Evolutionary conservation across 2,113 vertebrate species (phyloP).

Genomic region (Oxyruncus cristatus): DNA sequence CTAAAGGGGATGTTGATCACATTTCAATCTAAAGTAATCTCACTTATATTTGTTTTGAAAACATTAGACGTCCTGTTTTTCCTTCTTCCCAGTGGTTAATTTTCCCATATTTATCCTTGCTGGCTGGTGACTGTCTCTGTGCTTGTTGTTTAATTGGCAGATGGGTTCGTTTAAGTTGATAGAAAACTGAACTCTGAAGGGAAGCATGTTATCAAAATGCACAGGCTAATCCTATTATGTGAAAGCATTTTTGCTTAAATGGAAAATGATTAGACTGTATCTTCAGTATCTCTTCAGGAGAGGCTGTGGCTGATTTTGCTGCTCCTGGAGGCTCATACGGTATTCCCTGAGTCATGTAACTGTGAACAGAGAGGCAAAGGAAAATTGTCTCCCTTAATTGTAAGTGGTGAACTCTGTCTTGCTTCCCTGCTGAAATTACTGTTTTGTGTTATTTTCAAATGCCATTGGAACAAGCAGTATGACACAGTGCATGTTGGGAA

Average conservation of each 20-base stretch:
- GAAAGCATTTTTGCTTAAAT: constrained; percentile 19
- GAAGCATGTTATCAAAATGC: neutral
- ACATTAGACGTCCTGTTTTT: neutral
- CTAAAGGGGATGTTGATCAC: neutral
- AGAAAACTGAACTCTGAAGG: neutral
- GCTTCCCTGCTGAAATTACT: neutral
- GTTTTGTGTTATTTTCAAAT: neutral
- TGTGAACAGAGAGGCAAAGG: neutral
- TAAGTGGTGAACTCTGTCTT: neutral
- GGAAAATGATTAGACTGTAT: neutral
- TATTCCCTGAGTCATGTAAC: neutral
- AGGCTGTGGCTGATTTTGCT: neutral
- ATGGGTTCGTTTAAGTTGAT: constrained; percentile 8
- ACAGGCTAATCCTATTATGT: neutral
- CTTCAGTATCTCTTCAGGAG: neutral
- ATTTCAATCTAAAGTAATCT: constrained; percentile 21
- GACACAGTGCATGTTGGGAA: neutral
- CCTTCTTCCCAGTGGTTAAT: neutral
- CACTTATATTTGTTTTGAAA: constrained; percentile 3
- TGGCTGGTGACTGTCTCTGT: neutral
- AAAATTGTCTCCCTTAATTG: neutral
- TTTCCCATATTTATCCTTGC: neutral
- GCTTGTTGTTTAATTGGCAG: constrained; percentile 2
- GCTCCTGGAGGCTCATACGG: neutral
- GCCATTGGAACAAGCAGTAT: neutral